Evolutionary conservation across 2,888 invertebrate genomes (phyloP).

Genomic region (Amphiduros pacificus): DNA sequence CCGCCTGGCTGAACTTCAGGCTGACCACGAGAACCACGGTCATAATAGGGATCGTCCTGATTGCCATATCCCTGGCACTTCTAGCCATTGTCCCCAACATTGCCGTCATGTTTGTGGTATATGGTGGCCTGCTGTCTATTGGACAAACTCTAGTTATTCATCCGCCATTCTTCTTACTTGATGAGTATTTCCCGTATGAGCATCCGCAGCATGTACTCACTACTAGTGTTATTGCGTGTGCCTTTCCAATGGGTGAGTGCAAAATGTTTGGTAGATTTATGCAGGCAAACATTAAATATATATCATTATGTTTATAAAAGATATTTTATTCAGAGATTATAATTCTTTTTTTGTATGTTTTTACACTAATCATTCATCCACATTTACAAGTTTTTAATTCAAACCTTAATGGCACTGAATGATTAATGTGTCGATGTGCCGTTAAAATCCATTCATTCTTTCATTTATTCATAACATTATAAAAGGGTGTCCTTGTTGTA

Average conservation of each 20-base stretch:
- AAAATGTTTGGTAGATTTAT: too few species aligned
- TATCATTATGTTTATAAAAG: too few species aligned
- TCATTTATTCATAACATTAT: too few species aligned
- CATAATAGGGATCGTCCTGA: constrained; percentile 18
- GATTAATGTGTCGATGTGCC: too few species aligned
- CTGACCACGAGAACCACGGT: constrained; percentile 19
- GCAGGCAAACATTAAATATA: too few species aligned
- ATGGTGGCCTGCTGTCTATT: constrained; percentile 27
- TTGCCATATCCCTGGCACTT: constrained; percentile 13
- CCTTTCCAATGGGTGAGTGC: constrained; percentile 32
- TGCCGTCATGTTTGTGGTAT: constrained; percentile 22
- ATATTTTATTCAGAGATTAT: too few species aligned
- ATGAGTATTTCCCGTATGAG: constrained; percentile 30
- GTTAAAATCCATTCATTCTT: too few species aligned
- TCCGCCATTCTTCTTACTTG: constrained; percentile 31
- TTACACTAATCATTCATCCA: too few species aligned
- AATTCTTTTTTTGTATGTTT: too few species aligned
- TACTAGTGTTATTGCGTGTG: constrained; percentile 33
- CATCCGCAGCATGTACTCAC: constrained; percentile 32
- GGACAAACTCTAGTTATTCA: constrained; percentile 30
- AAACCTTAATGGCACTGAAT: too few species aligned
- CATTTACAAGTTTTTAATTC: too few species aligned
- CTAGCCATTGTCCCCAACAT: constrained; percentile 13
- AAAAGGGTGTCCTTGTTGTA: too few species aligned
- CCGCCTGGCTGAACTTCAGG: constrained; percentile 15